Base-by-base conservation (phyloP, 2,113 vertebrate genomes). In the Columba janthina region DNA sequence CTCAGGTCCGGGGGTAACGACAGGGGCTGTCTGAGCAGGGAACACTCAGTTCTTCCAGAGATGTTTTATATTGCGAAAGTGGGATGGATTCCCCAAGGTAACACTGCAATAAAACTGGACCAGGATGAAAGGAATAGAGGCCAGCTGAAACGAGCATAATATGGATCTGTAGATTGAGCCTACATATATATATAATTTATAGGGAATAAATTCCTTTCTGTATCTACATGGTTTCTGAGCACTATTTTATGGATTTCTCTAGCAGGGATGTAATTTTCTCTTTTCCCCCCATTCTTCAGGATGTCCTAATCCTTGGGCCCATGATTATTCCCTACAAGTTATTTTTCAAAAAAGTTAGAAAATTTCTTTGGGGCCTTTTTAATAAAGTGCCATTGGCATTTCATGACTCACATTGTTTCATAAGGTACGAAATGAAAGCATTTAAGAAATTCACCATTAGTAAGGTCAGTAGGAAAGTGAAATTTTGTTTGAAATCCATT, bases 181-280 rank as follows among this genome's bases (percentile, higher is more conserved):
- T 42, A 38, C 9, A 9, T 60, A 48, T 64, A 56, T 50, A 56
- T 50, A 60, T 66, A 65, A 82, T 85, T 93, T 90, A 93, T 64
- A 83, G 93, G 74, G 67, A 85, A 92, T 67, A 82, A 77, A 96
- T 65, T 90, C 93, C 78, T 93, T 82, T 91, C 89, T 69, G 61
- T 69, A 71, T 90, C 91, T 90, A 79, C 69, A 25, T 50, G 83
- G 48, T 42, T 88, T 70, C 93, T 88, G 67, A 76, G 24, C 24
- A 13, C 29, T 54, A 0, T 83, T 86, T 89, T 73, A 92, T 91
- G 80, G 91, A 86, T 79, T 93, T 83, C 83, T 73, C 72, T 44
- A 77, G 83, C 64, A 77, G 73, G 58, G 54, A 50, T 64, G 64
- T 80, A 80, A 92, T 94, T 78, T 85, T 40, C 40, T 60, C 40